Conservation (phyloP, 1,140 invertebrate species). For the Asbolus verrucosus region DNA sequence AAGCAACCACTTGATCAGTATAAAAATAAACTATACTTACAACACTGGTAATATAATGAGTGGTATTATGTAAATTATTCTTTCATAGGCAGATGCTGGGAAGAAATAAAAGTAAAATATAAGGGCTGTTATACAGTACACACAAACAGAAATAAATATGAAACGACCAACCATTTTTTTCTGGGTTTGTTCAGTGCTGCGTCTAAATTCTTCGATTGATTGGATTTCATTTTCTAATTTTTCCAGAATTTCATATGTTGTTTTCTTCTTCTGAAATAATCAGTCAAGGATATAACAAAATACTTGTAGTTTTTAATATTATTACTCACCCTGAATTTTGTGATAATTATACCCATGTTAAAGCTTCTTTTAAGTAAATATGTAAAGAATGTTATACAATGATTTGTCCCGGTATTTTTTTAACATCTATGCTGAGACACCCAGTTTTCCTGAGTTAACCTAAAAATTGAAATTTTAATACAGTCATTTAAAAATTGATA, state of each 20-base stretch:
- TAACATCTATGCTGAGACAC: background rate
- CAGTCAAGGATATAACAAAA: conserved; percentile 55
- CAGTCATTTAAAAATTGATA: conserved; percentile 20
- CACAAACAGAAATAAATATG: conserved; percentile 81
- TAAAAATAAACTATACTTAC: conserved; percentile 71
- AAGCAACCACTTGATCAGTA: conserved; percentile 8
- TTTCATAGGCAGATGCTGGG: conserved; percentile 75
- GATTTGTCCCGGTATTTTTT: conserved; percentile 4
- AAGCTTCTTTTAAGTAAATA: conserved; percentile 5
- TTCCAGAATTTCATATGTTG: conserved; percentile 81
- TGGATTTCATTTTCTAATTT: conserved; percentile 84
- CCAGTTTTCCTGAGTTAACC: conserved; percentile 20
- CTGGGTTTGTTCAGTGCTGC: conserved; percentile 82
- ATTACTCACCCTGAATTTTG: conserved; percentile 60
- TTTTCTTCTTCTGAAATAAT: conserved; percentile 82
- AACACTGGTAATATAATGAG: conserved; percentile 81
- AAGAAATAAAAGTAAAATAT: conserved; percentile 85
- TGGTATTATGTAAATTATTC: conserved; percentile 78
- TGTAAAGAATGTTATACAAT: no score
- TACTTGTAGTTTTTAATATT: background rate
- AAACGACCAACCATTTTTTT: conserved; percentile 84
- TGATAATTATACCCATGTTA: conserved; percentile 61
- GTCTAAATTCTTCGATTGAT: conserved; percentile 82
- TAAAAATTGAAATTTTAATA: conserved; percentile 21
- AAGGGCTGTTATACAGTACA: conserved; percentile 81